phyloP scores from a whole-genome alignment of 2,888 invertebrate species.

The Chesias legatella region DNA sequence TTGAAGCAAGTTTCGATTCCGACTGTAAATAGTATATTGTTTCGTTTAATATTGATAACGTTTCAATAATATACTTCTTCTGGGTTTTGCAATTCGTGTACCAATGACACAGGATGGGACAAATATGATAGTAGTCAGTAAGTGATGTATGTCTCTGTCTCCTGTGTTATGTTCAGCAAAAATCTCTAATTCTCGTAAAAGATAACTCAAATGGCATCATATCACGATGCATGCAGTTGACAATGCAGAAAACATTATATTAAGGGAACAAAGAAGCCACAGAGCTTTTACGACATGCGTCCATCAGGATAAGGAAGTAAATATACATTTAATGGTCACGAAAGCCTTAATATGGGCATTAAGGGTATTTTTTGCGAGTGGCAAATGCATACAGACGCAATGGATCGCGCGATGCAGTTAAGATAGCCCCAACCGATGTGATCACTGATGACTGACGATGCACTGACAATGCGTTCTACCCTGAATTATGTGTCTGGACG shows the following conservation, averaged over 20 bases:
- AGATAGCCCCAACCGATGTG: slow-evolving; percentile 49
- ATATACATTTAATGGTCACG: slow-evolving; percentile 23
- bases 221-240: slow-evolving; percentile 10
- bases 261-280: slow-evolving; percentile 18
- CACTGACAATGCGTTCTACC: slow-evolving; percentile 26
- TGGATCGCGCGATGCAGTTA: slow-evolving; percentile 55
- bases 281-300: slow-evolving; percentile 17
- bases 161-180: too few species aligned
- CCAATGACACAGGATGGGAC: too few species aligned
- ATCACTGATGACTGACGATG: slow-evolving; percentile 15
- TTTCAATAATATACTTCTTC: too few species aligned
- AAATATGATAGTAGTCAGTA: too few species aligned
- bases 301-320: slow-evolving; percentile 26
- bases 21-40: too few species aligned
- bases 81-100: too few species aligned
- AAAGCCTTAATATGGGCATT: slow-evolving; percentile 52
- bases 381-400: slow-evolving; percentile 36
- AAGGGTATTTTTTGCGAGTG: slow-evolving; percentile 49
- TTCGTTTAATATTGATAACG: too few species aligned
- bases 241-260: slow-evolving; percentile 12
- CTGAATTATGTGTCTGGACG: slow-evolving; percentile 5
- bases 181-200: too few species aligned
- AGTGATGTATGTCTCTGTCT: too few species aligned
- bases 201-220: background rate
- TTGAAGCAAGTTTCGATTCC: too few species aligned